Base-by-base conservation (phyloP, 2,113 vertebrate genomes). In the Platycercus adscitus region DNA sequence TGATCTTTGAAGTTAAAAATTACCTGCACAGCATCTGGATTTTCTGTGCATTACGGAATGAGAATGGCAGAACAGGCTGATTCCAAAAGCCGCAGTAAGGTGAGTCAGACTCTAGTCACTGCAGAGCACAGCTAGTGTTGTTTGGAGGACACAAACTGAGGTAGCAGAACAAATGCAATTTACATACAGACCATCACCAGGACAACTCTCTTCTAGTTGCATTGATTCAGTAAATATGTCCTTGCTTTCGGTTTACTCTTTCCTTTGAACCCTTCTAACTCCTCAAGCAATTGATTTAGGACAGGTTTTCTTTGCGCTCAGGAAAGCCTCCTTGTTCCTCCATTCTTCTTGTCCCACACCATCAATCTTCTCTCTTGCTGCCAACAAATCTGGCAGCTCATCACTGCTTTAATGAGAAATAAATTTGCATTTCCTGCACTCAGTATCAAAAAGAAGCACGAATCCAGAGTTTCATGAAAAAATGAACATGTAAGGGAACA, bases 111-210 rank as follows among this genome's bases (percentile, higher is more conserved):
- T 41, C 56, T 68, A 88, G 29, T 46, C 61, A 15, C 0, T 60
- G 37, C 50, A 91, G 65, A 88, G 23, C 55, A 53, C 70, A 78
- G 1, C 28, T 25, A 19, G 26, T 5, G 17, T 17, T n/a, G 10
- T 77, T 56, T 80, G 41, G 44, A 72, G 37, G n/a, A 47, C 6
- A 20, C 0, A 1, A 71, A 47, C 0, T 37, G 14, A 1, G 8
- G 21, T 5, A 88, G 35, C 20, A 81, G 41, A 37, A 77, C 49
- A 92, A 53, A 35, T 19, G 8, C 47, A 88, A 17, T 33, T 69
- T 61, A 10, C 21, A 29, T 46, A 12, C 13, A 65, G 11, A 79
- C 8, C 39, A 82, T 29, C 29, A 11, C 10, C 15, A 56, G 39
- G 8, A 76, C 14, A 64, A 52, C 7, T 28, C 16, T 71, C 7